Base-by-base conservation (phyloP, 2,797 vertebrate species). In the Champsocephalus esox region DNA sequence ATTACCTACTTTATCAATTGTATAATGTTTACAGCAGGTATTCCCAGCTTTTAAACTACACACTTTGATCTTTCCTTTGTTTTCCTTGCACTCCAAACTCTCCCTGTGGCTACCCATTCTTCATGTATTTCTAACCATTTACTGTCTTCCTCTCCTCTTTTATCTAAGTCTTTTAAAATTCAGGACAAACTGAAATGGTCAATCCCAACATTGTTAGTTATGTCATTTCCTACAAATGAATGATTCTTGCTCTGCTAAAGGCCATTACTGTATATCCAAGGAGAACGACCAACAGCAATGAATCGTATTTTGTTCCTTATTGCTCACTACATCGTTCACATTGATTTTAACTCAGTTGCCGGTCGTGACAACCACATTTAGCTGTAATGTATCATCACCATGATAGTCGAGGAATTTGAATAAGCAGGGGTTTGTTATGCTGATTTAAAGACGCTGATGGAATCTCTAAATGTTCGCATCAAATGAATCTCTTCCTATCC, bases 241-340 rank as follows among this genome's bases (percentile, higher is more conserved):
- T 81, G 70, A 67, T 82, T 74, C 17, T 46, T 73, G 49, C 61
- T 63, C n/a, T 58, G 67, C 70, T 72, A 14, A 60, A 81, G 68
- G 69, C 72, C 51, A 66, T 80, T 86, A 28, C 4, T 28, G 28
- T 28, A 77, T 65, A 77, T 70, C 61, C 44, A 67, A 82, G 49
- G 58, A 71, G 58, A 70, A 67, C 21, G 11, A 68, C 70, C 43
- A 64, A 44, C 19, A 79, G 57, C 51, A 43, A 73, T 81, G 86
- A 70, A 79, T 87, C 56, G 68, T 45, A 77, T 87, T 80, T 72
- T 66, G 50, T 76, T 66, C 57, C 41, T 55, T 78, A 64, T 81
- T 79, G 44, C 69, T 61, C 21, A 75, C 56, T 79, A 79, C 56
- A 74, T 77, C 85, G 78, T 72, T 85, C 74, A 81, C 66, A 78